A percentile compares a stretch with the other conserved stretches of the same genome.
These are phyloP conservation scores for Crocallis elinguaria DNA, from an alignment of 2,888 invertebrate genomes.

Conservation along the genomic window DNA sequence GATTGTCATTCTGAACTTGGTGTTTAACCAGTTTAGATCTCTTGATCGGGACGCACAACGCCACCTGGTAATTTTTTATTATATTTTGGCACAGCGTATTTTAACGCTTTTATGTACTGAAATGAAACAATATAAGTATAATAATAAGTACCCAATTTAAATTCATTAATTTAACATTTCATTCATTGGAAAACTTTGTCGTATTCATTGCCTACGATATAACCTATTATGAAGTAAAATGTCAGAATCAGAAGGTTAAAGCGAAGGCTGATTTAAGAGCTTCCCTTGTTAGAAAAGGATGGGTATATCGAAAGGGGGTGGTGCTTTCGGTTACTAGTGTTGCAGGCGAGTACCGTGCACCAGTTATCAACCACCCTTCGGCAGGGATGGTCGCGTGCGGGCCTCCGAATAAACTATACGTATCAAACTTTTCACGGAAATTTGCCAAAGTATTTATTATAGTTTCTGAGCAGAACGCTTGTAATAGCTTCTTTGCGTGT, in stretches of 20 bases:
- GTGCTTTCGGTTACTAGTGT: conserved; percentile 54
- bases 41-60: too few relatives aligned
- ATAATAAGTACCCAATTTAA: background rate
- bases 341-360: conserved; percentile 59
- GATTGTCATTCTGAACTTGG: too few relatives aligned
- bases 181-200: conserved; percentile 38
- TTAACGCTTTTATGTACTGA: too few relatives aligned
- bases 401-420: conserved; percentile 40
- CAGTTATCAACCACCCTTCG: conserved; percentile 64
- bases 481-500: conserved; percentile 79
- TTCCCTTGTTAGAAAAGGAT: conserved; percentile 61
- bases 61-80: too few relatives aligned
- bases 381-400: conserved; percentile 54
- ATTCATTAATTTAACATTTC: conserved; percentile 11
- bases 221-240: conserved; percentile 40
- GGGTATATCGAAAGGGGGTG: conserved; percentile 66
- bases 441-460: conserved; percentile 63
- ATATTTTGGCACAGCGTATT: too few relatives aligned
- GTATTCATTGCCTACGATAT: conserved; percentile 37
- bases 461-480: conserved; percentile 59
- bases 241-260: conserved; percentile 60
- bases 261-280: conserved; percentile 55
- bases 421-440: conserved; percentile 79
- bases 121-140: too few relatives aligned
- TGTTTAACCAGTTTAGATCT: too few relatives aligned